These are phyloP conservation scores for Glaucopsyche alexis DNA, from an alignment of 2,888 invertebrate species.

Conservation along the genomic window DNA sequence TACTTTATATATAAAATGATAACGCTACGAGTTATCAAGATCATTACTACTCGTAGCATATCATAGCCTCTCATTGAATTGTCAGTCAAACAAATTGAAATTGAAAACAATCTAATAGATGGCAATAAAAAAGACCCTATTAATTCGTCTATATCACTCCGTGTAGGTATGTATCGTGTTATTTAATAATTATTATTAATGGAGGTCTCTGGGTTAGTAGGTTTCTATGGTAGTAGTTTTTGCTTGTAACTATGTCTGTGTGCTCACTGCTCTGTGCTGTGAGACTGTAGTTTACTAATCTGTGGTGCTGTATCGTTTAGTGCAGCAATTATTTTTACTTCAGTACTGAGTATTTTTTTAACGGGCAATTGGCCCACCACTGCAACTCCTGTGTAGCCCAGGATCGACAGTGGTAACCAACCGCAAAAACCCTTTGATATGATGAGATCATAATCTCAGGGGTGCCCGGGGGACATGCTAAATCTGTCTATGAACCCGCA, in stretches of 20 bases:
- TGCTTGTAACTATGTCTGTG: not conserved
- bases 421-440: too few relatives aligned
- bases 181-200: slow-evolving; percentile 12
- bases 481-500: too few relatives aligned
- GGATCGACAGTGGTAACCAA: too few relatives aligned
- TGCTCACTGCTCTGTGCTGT: not conserved
- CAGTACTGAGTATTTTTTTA: too few relatives aligned
- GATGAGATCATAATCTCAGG: too few relatives aligned
- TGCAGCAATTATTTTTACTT: not conserved
- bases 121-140: slow-evolving; percentile 12
- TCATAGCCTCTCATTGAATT: slow-evolving; percentile 13
- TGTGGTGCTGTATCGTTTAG: too few relatives aligned
- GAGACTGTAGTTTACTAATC: too few relatives aligned
- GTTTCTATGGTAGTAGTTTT: not conserved
- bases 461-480: too few relatives aligned
- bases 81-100: slow-evolving; percentile 19
- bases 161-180: not conserved
- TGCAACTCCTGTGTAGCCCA: too few relatives aligned
- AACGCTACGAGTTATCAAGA: slow-evolving; percentile 4
- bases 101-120: slow-evolving; percentile 20
- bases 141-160: slow-evolving; percentile 5
- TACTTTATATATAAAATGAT: not conserved
- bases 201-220: slow-evolving; percentile 8
- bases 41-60: slow-evolving; percentile 3
- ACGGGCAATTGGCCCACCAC: too few relatives aligned